These are phyloP conservation scores for Saccostrea echinata DNA, from an alignment of 1,140 invertebrate species.

Conservation along the genomic window DNA sequence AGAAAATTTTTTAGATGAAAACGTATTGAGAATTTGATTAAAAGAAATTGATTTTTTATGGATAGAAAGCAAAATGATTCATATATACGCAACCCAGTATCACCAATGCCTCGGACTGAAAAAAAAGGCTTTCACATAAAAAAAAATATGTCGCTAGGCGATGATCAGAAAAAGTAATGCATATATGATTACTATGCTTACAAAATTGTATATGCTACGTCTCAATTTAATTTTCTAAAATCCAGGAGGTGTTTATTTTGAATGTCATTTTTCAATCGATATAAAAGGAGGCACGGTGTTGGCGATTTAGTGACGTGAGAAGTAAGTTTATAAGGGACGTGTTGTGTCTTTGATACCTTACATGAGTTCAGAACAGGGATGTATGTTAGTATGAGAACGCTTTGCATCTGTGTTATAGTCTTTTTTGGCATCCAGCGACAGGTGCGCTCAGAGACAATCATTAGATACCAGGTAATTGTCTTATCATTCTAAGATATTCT, in stretches of 20 bases:
- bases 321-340: not conserved
- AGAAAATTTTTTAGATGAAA: too few relatives aligned
- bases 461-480: conserved; percentile 16
- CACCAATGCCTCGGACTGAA: too few relatives aligned
- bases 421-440: not conserved
- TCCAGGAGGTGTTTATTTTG: conserved; percentile 22
- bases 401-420: conserved; percentile 2
- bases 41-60: too few relatives aligned
- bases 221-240: not conserved
- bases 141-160: too few relatives aligned
- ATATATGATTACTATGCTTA: not conserved
- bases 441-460: not conserved
- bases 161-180: not conserved
- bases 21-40: too few relatives aligned
- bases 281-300: conserved; percentile 18
- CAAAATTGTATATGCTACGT: not conserved
- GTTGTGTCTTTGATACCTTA: not conserved
- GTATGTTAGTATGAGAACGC: not conserved
- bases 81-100: too few relatives aligned
- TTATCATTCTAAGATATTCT: not conserved
- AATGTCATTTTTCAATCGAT: conserved; percentile 29
- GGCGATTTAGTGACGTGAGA: not conserved
- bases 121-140: too few relatives aligned
- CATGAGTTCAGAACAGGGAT: not conserved
- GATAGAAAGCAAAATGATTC: too few relatives aligned